Base-by-base conservation (phyloP, 2,797 vertebrate genomes). In the Acrossocheilus fasciatus region DNA sequence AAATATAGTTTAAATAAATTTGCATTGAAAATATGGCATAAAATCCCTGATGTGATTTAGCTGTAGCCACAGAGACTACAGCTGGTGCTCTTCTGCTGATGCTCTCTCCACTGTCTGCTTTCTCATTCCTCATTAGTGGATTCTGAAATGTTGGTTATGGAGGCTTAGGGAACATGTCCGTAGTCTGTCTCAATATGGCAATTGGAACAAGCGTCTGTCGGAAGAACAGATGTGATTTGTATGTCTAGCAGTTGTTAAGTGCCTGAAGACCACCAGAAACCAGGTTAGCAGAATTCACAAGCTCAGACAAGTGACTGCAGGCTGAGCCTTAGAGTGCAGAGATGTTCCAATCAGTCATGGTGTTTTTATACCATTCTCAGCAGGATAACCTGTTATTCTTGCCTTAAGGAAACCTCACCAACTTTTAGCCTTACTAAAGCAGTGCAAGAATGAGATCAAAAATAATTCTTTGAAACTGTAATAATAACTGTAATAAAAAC, bases 191-290 rank as follows among this genome's bases (percentile, higher is more conserved):
- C 54, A 66, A 66, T 81, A 20, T 81, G 34, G 23, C 68, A 52
- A 86, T 50, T 30, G 20, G 41, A 66, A 73, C 77, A 81, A 47
- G 50, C 7, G 1, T 62, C 66, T 73, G 39, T 73, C 11, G 43
- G 84, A 81, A 50, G 23, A 81, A 81, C 84, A 86, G 84, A 86
- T 86, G 77, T 81, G 84, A 86, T 81, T 66, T 86, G 30, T 62
- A 18, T 72, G 68, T 57, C 50, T 72, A 78, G 62, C 76, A 73
- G 77, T 86, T 80, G n/a, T 72, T 73, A 59, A 73, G 77, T 74
- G 84, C 62, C 64, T 8, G n/a, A 85, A 70, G 76, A 47, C 84
- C 76, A 79, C 41, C 26, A 59, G 52, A 57, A 85, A 72, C 66
- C 50, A 62, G 64, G 76, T 72, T 79, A 34, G n/a, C 64, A 36